Conservation (phyloP, 2,113 vertebrate species). For the Phalacrocorax pelagicus region DNA sequence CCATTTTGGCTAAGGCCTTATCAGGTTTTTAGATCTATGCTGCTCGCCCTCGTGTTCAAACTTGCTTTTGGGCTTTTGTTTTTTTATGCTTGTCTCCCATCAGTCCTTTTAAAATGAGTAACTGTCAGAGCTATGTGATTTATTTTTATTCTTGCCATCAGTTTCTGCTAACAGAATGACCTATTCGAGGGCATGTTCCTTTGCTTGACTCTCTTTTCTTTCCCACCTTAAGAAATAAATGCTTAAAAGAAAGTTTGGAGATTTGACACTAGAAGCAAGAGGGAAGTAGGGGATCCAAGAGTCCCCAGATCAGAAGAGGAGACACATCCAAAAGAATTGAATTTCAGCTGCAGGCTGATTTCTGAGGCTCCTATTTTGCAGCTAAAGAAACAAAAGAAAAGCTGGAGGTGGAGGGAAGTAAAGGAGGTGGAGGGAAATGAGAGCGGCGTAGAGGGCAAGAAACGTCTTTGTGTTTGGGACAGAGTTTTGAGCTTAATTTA, state of each 20-base stretch:
- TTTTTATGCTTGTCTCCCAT: constrained; percentile 73
- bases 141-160: constrained; percentile 78
- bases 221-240: constrained; percentile 17
- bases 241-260: constrained; percentile 34
- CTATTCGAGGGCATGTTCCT: constrained; percentile 57
- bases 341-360: constrained; percentile 1
- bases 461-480: not conserved
- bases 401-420: not conserved
- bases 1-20: constrained; percentile 67
- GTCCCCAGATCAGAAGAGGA: not conserved
- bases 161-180: constrained; percentile 73
- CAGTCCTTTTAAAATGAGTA: constrained; percentile 68
- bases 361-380: not conserved
- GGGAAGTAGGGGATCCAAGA: not conserved
- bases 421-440: not conserved
- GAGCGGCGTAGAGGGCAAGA: not conserved
- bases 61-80: constrained; percentile 72
- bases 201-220: constrained; percentile 36
- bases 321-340: not conserved
- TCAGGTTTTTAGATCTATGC: constrained; percentile 64
- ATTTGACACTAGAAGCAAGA: not conserved
- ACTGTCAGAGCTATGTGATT: constrained; percentile 69
- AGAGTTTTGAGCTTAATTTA: constrained; percentile 25
- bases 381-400: constrained; percentile 26
- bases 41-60: constrained; percentile 59